Evolutionary conservation across 2,888 invertebrate genomes (phyloP).

Genomic region (Chaitophorus viminalis): DNA sequence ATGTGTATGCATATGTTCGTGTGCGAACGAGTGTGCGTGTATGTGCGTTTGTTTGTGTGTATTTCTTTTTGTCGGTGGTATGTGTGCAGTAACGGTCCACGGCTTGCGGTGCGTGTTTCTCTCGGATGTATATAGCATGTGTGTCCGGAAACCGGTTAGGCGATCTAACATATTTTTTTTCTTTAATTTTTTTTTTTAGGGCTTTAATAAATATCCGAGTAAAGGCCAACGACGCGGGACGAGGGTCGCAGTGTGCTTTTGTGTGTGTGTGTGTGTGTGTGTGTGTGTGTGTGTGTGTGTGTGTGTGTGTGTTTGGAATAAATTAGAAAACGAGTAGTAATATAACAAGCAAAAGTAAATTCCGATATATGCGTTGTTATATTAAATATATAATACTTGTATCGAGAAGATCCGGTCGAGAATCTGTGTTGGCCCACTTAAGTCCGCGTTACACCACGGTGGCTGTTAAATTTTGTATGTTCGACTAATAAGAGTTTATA

Average conservation of each 20-base stretch:
- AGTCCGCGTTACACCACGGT: background rate
- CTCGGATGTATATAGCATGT: constrained; percentile 19
- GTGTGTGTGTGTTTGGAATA: constrained; percentile 17
- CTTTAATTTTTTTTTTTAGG: constrained; percentile 29
- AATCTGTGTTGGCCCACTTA: constrained; percentile 56
- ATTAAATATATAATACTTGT: background rate
- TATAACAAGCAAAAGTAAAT: constrained; percentile 59
- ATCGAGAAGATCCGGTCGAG: constrained; percentile 58
- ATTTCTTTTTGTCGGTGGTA: constrained; percentile 21
- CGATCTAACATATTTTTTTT: constrained; percentile 37
- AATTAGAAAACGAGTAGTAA: constrained; percentile 54
- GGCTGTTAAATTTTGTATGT: constrained; percentile 27
- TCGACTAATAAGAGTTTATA: background rate
- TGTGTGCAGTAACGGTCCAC: constrained; percentile 28
- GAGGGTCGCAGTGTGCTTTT: background rate
- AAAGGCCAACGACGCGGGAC: constrained; percentile 45
- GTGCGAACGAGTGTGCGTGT: background rate
- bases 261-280: background rate
- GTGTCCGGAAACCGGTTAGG: constrained; percentile 46
- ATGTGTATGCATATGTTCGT: too few relatives aligned
- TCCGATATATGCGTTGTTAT: constrained; percentile 33
- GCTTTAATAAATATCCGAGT: constrained; percentile 49
- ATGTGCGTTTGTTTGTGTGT: background rate
- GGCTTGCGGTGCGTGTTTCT: constrained; percentile 38
- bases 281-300: background rate